A percentile compares a stretch with the other conserved stretches of the same genome.
Conservation (phyloP, 2,797 vertebrate species). For the Gallinago nigripennis region DNA sequence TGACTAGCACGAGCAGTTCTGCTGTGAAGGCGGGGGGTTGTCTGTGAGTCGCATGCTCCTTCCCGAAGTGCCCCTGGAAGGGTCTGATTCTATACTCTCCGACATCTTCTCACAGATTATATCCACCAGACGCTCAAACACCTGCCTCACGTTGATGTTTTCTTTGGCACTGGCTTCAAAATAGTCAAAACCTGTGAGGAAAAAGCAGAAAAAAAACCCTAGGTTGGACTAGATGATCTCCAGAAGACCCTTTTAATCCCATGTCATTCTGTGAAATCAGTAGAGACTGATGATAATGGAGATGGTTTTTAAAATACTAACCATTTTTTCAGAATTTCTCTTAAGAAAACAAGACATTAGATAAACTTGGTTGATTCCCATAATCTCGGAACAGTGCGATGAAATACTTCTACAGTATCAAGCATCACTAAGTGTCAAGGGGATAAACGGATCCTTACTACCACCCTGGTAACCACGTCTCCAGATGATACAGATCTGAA, state of each 20-base stretch:
- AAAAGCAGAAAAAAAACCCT: neutral
- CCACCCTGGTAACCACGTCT: neutral
- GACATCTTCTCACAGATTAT: constrained; percentile 98
- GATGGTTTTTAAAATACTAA: neutral
- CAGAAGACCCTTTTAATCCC: too few species aligned
- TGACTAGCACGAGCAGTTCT: constrained; percentile 91
- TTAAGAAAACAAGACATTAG: neutral
- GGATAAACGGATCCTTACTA: neutral
- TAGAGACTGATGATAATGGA: neutral
- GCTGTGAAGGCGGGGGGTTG: constrained; percentile 87
- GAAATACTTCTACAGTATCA: neutral
- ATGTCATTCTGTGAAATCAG: neutral
- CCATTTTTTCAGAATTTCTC: neutral
- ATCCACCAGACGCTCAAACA: constrained; percentile 94
- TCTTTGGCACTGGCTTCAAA: constrained; percentile 97
- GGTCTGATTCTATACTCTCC: constrained; percentile 89
- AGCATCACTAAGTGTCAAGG: neutral
- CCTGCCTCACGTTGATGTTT: constrained; percentile 95
- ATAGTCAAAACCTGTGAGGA: constrained; percentile 90
- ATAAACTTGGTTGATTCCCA: neutral
- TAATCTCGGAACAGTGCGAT: neutral
- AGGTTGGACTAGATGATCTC: too few species aligned
- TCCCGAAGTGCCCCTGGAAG: constrained; percentile 77
- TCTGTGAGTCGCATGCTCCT: constrained; percentile 90
- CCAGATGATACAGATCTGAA: neutral